Evolutionary conservation across 2,113 vertebrate genomes (phyloP).

Genomic region (Nyctereutes procyonoides): DNA sequence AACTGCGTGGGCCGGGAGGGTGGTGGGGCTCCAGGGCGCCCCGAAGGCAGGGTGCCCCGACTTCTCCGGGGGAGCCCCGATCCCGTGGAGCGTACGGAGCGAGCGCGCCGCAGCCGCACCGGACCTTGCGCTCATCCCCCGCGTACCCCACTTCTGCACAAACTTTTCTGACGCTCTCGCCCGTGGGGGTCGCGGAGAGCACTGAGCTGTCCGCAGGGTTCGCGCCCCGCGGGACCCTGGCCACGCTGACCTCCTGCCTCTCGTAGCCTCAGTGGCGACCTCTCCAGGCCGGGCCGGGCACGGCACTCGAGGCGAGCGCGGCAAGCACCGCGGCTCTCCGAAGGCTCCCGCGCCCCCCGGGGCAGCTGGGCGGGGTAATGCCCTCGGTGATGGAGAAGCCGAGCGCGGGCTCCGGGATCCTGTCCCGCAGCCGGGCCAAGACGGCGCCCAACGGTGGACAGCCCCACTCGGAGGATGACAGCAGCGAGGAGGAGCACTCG

Average conservation of each 20-base stretch:
- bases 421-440: slow-evolving; percentile 94
- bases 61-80: slow-evolving; percentile 19
- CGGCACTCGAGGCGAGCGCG: slow-evolving; percentile 54
- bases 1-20: slow-evolving; percentile 54
- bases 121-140: slow-evolving; percentile 35
- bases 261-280: slow-evolving; percentile 78
- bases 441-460: slow-evolving; percentile 91
- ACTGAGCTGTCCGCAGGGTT: slow-evolving; percentile 11
- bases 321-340: slow-evolving; percentile 71
- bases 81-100: slow-evolving; percentile 4
- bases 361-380: slow-evolving; percentile 85
- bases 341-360: slow-evolving; percentile 64
- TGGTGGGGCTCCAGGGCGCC: not conserved
- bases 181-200: slow-evolving; percentile 69
- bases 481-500: slow-evolving; percentile 88
- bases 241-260: slow-evolving; percentile 79
- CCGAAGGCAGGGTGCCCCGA: slow-evolving; percentile 38
- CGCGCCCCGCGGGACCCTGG: slow-evolving; percentile 66
- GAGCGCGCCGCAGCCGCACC: not conserved
- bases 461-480: slow-evolving; percentile 88
- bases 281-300: slow-evolving; percentile 76
- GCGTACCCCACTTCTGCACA: slow-evolving; percentile 74
- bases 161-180: slow-evolving; percentile 79
- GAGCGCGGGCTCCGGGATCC: slow-evolving; percentile 89
- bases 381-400: slow-evolving; percentile 95